Percentiles rank a stretch among this genome's conserved stretches.
Conservation (phyloP, 2,113 vertebrate genomes). For the Tachysurus vachellii region DNA sequence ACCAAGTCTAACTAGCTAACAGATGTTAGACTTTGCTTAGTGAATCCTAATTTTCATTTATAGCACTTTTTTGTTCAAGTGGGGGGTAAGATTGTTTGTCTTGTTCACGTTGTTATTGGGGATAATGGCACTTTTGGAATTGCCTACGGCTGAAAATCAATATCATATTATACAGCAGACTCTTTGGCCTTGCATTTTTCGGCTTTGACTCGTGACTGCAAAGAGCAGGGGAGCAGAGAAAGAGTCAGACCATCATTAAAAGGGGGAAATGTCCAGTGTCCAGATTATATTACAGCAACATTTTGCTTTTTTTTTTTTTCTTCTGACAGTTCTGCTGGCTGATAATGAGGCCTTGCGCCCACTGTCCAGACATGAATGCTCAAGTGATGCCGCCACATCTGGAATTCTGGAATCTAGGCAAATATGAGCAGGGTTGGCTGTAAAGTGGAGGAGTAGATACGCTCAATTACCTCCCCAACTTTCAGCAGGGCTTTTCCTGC, state of each 20-base stretch:
- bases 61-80: slow-evolving; percentile 11
- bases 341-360: slow-evolving; percentile 58
- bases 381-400: slow-evolving; percentile 70
- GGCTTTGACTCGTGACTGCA: slow-evolving; percentile 48
- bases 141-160: slow-evolving; percentile 52
- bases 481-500: slow-evolving; percentile 71
- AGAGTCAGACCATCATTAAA: slow-evolving; percentile 73
- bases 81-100: slow-evolving; percentile 49
- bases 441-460: slow-evolving; percentile 65
- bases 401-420: slow-evolving; percentile 72
- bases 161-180: slow-evolving; percentile 57
- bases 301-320: slow-evolving; percentile 53
- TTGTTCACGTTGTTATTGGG: slow-evolving; percentile 38
- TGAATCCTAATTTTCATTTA: slow-evolving; percentile 39
- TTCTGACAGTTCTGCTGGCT: slow-evolving; percentile 72
- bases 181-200: slow-evolving; percentile 23
- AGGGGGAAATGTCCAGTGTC: slow-evolving; percentile 72
- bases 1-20: slow-evolving; percentile 52
- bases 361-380: slow-evolving; percentile 70
- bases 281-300: slow-evolving; percentile 74
- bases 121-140: slow-evolving; percentile 49
- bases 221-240: slow-evolving; percentile 57
- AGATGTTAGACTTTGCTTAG: slow-evolving; percentile 50
- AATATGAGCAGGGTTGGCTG: slow-evolving; percentile 63
- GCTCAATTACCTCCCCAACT: slow-evolving; percentile 77